Conservation (phyloP, 2,797 vertebrate species). For the Phalanger gymnotis region DNA sequence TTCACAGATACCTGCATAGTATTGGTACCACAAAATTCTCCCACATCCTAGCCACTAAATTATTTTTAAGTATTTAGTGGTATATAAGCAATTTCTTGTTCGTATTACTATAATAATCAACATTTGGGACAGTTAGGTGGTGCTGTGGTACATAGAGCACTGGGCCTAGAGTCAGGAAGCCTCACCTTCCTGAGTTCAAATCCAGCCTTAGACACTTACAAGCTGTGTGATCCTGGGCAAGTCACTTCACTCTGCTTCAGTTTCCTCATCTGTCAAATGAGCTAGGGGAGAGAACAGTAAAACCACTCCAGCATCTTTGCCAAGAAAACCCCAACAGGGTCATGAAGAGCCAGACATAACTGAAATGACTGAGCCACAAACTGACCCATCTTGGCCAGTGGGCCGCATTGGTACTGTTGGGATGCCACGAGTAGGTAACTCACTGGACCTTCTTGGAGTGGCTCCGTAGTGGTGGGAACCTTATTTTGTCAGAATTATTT, state of each 20-base stretch:
- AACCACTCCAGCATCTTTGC: background rate
- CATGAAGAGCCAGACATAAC: background rate
- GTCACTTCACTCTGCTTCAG: background rate
- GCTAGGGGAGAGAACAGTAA: background rate
- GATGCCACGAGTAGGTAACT: background rate
- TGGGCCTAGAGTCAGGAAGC: background rate
- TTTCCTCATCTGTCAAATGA: background rate
- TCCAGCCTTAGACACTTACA: background rate
- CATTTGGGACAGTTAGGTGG: background rate
- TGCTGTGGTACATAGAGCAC: background rate
- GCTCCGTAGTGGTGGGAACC: background rate
- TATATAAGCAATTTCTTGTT: background rate
- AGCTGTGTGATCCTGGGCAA: background rate
- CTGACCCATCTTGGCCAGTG: background rate
- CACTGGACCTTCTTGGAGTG: background rate
- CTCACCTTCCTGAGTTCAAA: background rate
- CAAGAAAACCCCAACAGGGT: background rate
- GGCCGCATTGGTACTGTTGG: background rate
- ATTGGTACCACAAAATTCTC: background rate
- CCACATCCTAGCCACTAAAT: background rate
- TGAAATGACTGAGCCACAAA: background rate
- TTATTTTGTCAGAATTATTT: background rate
- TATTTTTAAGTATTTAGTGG: background rate
- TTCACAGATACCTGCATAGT: background rate
- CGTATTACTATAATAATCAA: background rate